Evolutionary conservation across 2,113 vertebrate genomes (phyloP), one percentile per base, ranked within the genome.

Genomic region (Chascanopsetta lugubris): DNA sequence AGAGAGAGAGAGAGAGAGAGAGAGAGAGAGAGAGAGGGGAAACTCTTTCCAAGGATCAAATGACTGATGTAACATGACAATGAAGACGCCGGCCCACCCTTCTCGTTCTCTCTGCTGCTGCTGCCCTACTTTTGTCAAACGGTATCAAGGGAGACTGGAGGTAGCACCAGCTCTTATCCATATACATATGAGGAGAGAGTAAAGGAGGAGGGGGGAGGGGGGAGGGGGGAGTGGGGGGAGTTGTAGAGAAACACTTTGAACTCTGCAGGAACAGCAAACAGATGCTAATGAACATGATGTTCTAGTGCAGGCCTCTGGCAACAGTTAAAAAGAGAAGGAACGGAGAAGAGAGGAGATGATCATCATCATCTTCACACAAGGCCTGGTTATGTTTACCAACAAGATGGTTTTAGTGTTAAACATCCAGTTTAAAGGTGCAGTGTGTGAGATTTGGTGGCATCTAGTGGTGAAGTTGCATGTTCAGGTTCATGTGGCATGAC

Each of bases 261-360:
- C 80, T 64, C 82, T 56, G 75, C 64, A 72, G 72, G 61, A 85
- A 75, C 73, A 71, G 72, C 81, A 86, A 85, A 81, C 85, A 87
- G 81, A 90, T 84, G 84, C 83, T 89, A 91, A 89, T 89, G 83
- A 91, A 89, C 77, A 77, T 63, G 77, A 78, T 83, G 79, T 76
- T 83, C 82, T 77, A 81, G 84, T 75, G 67, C 69, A 68, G 53
- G 80, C 78, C 78, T 56, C 76, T 66, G 79, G 85, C 82, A 72
- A 72, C 36, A 71, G 66, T 78, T 78, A 80, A 79, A 82, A 67
- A 73, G 32, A 61, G 49, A 68, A 69, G 53, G 66, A 48, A 79
- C 68, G 53, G 66, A 48, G 77, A 61, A 29, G 18, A 57, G 55
- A 58, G 60, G 73, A 62, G 62, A 60, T 10, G 29, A 55, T 60